Evolutionary conservation across 2,888 invertebrate genomes (phyloP), one percentile per base, ranked within the genome.

Genomic region (Andrena hattorfiana): DNA sequence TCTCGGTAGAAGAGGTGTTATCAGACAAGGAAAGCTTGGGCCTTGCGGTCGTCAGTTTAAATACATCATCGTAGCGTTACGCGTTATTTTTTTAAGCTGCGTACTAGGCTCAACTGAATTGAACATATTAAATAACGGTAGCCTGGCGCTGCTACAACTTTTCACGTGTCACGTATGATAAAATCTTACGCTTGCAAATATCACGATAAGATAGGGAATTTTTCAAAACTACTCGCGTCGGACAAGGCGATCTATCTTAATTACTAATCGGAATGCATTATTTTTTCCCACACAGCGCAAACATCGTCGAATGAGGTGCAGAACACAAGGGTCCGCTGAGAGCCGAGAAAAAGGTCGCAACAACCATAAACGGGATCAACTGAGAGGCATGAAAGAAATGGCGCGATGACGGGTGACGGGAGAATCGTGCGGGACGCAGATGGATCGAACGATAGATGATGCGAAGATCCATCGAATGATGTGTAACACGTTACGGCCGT

Each of bases 401-500:
- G 28, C n/a, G 35, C 23, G 64, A 84, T 75, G 83, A 71, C 30
- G 7, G 20, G 1, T 13, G 20, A 20, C 48, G 59, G n/a, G 28
- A 71, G 10, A 26, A 48, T 67, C 32, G 30, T 48, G 54, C 48
- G 20, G 56, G 20, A 82, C 68, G 30, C 67, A 75, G 26, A 76
- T 59, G 62, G 71, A 70, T 66, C 32, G 28, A 77, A 83, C 26
- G 30, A 51, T 64, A 78, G 83, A 83, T 71, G 49, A 87, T 83
- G 63, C 51, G 28, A 62, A 69, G 49, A 23, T 30, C 66, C n/a
- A 64, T 63, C 68, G 74, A 78, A 86, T 86, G 67, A 86, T 86
- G 86, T 60, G 54, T 69, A 62, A 75, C 20, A 74, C 35, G 66
- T 56, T 62, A 73, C 20, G 73, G 70, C 56, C 60, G 8, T 77